These are phyloP conservation scores for Aplysina aerophoba DNA, from an alignment of 37 sponge, comb jelly and placozoan genomes.

Conservation along the genomic window DNA sequence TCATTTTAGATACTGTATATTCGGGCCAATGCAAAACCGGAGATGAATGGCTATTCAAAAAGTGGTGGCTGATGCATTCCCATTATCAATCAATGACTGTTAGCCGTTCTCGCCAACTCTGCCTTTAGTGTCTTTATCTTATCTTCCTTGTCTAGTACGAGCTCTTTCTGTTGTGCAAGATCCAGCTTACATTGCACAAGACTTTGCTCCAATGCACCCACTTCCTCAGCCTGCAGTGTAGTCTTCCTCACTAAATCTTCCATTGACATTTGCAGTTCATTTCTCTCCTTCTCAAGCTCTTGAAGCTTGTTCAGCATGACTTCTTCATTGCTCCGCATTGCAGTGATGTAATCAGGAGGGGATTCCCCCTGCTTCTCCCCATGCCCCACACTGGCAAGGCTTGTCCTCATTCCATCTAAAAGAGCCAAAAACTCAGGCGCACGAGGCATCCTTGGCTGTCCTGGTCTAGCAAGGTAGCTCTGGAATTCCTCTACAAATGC, in stretches of 20 bases:
- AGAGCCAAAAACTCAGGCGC: conserved; percentile 6
- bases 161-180: conserved; percentile 14
- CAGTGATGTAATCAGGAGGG: conserved; percentile 32
- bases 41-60: too few species aligned
- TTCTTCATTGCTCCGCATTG: not conserved
- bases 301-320: not conserved
- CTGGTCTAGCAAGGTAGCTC: not conserved
- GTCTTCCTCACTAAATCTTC: not conserved
- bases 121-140: not conserved
- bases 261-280: not conserved
- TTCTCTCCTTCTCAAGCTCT: not conserved
- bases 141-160: conserved; percentile 22
- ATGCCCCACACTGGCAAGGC: not conserved
- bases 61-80: too few species aligned
- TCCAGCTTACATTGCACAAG: conserved; percentile 11
- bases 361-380: not conserved
- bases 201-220: not conserved
- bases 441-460: not conserved
- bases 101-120: not conserved
- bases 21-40: too few species aligned
- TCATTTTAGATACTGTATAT: too few species aligned
- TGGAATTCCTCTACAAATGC: conserved; percentile 16
- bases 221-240: not conserved
- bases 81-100: too few species aligned
- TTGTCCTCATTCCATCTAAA: conserved; percentile 15